Percentiles rank a stretch among this genome's conserved stretches.
Conservation (phyloP, 2,888 invertebrate species). For the Callosobruchus maculatus region DNA sequence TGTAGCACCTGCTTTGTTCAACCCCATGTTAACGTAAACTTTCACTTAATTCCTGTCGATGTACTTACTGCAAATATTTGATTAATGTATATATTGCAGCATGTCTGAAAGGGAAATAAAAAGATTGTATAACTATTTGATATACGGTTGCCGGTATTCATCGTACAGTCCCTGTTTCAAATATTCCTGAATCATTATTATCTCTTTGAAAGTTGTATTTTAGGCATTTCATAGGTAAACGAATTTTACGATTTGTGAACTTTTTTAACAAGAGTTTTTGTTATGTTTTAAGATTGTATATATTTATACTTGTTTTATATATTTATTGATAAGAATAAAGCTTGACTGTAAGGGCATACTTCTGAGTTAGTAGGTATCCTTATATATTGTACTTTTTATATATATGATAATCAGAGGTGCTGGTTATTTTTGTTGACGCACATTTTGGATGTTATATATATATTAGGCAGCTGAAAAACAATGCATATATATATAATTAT, state of each 20-base stretch:
- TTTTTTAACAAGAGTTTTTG: not conserved
- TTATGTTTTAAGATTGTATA: not conserved
- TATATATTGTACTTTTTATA: not conserved
- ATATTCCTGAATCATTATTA: not conserved
- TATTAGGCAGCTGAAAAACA: slow-evolving; percentile 7
- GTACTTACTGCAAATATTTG: too few species aligned
- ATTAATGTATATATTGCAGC: too few species aligned
- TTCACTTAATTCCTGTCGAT: too few species aligned
- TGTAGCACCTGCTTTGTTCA: too few species aligned
- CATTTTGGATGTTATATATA: slow-evolving; percentile 6
- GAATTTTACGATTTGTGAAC: not conserved
- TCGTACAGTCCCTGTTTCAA: not conserved
- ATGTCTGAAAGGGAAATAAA: too few species aligned
- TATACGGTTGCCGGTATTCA: not conserved
- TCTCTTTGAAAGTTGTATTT: not conserved
- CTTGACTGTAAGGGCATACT: not conserved
- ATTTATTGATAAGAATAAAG: not conserved
- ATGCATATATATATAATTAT: slow-evolving; percentile 5
- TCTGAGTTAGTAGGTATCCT: not conserved
- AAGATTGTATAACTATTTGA: too few species aligned
- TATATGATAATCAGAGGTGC: slow-evolving; percentile 2
- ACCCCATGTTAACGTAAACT: too few species aligned
- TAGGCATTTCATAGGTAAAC: not conserved
- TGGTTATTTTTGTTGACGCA: slow-evolving; percentile 11
- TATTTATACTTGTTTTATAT: not conserved